Evolutionary conservation across 2,797 vertebrate species (phyloP).

Genomic region (Malurus leucopterus): DNA sequence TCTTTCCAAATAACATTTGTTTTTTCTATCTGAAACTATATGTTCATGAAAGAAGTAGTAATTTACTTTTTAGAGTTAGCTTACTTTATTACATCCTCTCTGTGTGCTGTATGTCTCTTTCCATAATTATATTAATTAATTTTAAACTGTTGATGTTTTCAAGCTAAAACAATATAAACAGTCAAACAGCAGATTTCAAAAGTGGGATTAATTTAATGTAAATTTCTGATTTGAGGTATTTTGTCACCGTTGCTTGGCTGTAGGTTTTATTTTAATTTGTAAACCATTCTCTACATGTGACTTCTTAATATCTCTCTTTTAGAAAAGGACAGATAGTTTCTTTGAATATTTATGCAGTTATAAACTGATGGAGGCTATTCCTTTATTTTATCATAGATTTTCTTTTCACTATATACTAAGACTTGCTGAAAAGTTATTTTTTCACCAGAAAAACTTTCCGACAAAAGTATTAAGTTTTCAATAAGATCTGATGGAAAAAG

Average conservation of each 20-base stretch:
- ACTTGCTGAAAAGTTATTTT: background rate
- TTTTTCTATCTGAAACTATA: background rate
- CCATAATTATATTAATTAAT: background rate
- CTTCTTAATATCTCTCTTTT: background rate
- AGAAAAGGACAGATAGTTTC: background rate
- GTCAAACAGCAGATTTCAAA: background rate
- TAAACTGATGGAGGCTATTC: background rate
- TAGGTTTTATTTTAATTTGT: background rate
- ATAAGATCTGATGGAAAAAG: background rate
- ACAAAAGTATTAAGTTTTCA: background rate
- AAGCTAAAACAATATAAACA: background rate
- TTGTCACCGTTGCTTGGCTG: background rate
- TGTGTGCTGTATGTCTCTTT: background rate
- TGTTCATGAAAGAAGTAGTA: background rate
- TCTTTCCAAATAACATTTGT: background rate
- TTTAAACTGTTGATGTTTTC: conserved; percentile 2
- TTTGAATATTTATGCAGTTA: background rate
- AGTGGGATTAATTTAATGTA: background rate
- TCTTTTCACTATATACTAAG: background rate
- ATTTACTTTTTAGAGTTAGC: background rate
- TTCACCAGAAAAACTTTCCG: background rate
- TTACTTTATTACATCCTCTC: background rate
- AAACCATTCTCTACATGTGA: background rate
- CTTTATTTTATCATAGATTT: background rate
- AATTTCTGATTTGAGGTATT: background rate